phyloP scores from a whole-genome alignment of 2,113 vertebrate genomes.

The Isurus oxyrinchus region DNA sequence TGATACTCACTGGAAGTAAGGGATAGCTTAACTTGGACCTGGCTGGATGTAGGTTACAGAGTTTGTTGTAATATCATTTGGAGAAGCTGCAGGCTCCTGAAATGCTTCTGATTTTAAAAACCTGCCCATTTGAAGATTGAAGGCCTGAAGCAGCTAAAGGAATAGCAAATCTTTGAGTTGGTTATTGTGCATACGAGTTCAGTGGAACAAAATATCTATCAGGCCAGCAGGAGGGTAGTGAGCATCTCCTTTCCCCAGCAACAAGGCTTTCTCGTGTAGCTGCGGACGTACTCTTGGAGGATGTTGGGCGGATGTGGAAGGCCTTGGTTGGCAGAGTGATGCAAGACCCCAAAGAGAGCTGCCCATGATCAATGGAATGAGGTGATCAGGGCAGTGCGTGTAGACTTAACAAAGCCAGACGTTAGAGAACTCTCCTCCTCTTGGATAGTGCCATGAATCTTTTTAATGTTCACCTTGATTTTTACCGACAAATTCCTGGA shows the following conservation, averaged over 20 bases:
- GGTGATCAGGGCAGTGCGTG: background rate
- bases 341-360: background rate
- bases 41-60: background rate
- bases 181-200: background rate
- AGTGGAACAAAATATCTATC: background rate
- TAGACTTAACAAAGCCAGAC: background rate
- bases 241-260: background rate
- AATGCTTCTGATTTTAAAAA: background rate
- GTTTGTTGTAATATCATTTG: background rate
- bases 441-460: background rate
- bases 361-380: background rate
- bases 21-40: background rate
- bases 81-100: too few relatives aligned
- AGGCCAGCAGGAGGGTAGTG: background rate
- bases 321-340: background rate
- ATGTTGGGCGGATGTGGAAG: background rate
- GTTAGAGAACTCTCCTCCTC: background rate
- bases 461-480: background rate
- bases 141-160: background rate
- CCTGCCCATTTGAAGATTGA: background rate
- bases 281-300: background rate
- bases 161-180: background rate
- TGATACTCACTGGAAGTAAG: background rate
- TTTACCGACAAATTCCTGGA: background rate
- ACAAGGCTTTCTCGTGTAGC: background rate